Percentiles rank a stretch among this genome's conserved stretches.
Evolutionary conservation across 2,888 invertebrate species (phyloP).

Genomic region (Exephanes ischioxanthus): DNA sequence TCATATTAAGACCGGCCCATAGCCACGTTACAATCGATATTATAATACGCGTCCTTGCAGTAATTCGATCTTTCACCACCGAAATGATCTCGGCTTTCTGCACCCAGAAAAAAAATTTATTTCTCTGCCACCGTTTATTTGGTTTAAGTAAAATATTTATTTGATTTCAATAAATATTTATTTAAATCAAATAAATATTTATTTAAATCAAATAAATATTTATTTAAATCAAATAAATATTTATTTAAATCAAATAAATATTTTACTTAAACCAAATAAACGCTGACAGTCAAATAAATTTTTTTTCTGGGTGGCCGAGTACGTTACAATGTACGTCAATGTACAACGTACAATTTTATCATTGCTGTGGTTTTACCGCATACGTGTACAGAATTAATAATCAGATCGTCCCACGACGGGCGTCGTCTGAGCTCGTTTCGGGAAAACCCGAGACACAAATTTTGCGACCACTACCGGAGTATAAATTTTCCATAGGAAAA

Average conservation of each 20-base stretch:
- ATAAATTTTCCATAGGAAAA: conserved; percentile 1
- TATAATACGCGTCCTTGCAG: not conserved
- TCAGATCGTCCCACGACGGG: not conserved
- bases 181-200: no score
- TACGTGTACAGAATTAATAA: not conserved
- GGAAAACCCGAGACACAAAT: not conserved
- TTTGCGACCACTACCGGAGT: not conserved
- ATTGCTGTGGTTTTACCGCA: not conserved
- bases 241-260: no score
- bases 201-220: no score
- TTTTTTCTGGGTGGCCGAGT: not conserved
- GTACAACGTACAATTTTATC: not conserved
- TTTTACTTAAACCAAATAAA: no score
- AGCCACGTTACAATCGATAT: not conserved
- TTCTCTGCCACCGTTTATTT: no score
- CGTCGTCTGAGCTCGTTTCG: not conserved
- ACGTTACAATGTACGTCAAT: not conserved
- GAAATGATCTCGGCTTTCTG: not conserved
- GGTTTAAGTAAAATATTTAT: no score
- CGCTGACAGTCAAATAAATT: no score
- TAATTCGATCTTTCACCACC: not conserved
- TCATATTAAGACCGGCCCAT: not conserved
- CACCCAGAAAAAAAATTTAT: no score
- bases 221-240: no score
- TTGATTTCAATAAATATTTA: no score